A percentile compares a stretch with the other conserved stretches of the same genome.
Evolutionary conservation across 2,888 invertebrate species (phyloP).

Genomic region (Drosophila nigricruria): DNA sequence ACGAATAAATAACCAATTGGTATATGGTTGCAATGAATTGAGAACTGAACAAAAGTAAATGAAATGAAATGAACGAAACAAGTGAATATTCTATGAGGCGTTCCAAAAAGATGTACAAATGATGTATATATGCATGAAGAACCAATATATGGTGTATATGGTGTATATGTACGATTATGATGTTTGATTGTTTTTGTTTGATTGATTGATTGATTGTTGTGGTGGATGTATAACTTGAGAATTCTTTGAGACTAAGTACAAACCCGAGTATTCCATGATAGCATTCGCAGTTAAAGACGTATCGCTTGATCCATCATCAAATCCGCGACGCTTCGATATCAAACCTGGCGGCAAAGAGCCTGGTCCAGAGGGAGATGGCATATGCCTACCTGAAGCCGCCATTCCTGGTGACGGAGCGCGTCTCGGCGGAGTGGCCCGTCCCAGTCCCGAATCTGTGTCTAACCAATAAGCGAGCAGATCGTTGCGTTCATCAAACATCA

Average conservation of each 20-base stretch:
- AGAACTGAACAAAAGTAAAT: constrained; percentile 21
- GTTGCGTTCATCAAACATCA: constrained; percentile 54
- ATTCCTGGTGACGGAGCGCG: constrained; percentile 94
- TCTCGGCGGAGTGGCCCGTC: constrained; percentile 94
- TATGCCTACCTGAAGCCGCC: constrained; percentile 89
- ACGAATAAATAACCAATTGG: constrained; percentile 35
- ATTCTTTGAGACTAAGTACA: constrained; percentile 81
- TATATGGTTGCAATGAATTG: constrained; percentile 31
- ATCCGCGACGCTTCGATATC: constrained; percentile 89
- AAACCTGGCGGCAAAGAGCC: constrained; percentile 92
- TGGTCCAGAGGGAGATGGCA: constrained; percentile 94
- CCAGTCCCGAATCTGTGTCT: constrained; percentile 94
- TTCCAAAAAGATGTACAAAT: constrained; percentile 45
- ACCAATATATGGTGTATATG: constrained; percentile 44
- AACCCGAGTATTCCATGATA: constrained; percentile 95
- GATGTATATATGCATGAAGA: constrained; percentile 33
- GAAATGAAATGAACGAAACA: neutral
- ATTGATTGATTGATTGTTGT: constrained; percentile 33
- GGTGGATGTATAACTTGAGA: constrained; percentile 54
- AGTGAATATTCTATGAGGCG: constrained; percentile 35
- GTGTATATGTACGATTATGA: constrained; percentile 53
- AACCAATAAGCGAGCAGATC: constrained; percentile 77
- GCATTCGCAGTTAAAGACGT: constrained; percentile 93
- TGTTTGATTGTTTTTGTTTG: constrained; percentile 18
- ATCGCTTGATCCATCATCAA: constrained; percentile 93